Evolutionary conservation across 2,113 vertebrate genomes (phyloP).

Genomic region (Catharus minimus): DNA sequence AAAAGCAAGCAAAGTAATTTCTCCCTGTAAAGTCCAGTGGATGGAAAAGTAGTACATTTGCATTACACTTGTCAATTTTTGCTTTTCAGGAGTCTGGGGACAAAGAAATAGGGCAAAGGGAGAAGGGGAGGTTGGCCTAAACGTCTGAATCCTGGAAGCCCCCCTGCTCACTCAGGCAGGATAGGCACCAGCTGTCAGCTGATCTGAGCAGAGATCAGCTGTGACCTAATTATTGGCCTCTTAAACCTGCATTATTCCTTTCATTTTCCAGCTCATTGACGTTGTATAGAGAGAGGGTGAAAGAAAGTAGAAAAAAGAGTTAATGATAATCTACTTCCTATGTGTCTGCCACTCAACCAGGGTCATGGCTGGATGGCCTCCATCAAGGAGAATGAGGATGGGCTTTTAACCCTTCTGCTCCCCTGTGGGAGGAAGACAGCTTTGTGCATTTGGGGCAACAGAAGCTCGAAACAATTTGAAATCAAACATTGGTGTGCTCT

Average conservation of each 20-base stretch:
- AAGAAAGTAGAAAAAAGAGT: slow-evolving; percentile 62
- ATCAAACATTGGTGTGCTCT: background rate
- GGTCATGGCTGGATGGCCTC: slow-evolving; percentile 65
- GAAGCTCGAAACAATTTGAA: background rate
- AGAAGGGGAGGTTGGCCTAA: background rate
- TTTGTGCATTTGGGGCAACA: background rate
- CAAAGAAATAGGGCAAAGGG: background rate
- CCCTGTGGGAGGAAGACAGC: background rate
- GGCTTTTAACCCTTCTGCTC: slow-evolving; percentile 53
- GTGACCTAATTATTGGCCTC: slow-evolving; percentile 82
- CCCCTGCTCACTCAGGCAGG: slow-evolving; percentile 13
- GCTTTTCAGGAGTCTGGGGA: background rate
- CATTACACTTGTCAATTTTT: background rate
- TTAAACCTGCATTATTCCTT: slow-evolving; percentile 78
- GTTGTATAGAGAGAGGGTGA: slow-evolving; percentile 51
- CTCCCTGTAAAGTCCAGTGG: background rate
- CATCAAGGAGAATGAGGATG: slow-evolving; percentile 15
- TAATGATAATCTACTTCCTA: slow-evolving; percentile 72
- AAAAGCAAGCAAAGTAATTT: background rate
- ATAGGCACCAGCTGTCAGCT: slow-evolving; percentile 74
- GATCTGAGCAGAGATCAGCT: slow-evolving; percentile 75
- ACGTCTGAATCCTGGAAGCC: background rate
- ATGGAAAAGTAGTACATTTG: background rate
- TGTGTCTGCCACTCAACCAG: slow-evolving; percentile 59
- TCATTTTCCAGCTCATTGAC: slow-evolving; percentile 82